Conservation (phyloP, 2,888 invertebrate genomes). For the Parapristionchus giblindavisi region DNA sequence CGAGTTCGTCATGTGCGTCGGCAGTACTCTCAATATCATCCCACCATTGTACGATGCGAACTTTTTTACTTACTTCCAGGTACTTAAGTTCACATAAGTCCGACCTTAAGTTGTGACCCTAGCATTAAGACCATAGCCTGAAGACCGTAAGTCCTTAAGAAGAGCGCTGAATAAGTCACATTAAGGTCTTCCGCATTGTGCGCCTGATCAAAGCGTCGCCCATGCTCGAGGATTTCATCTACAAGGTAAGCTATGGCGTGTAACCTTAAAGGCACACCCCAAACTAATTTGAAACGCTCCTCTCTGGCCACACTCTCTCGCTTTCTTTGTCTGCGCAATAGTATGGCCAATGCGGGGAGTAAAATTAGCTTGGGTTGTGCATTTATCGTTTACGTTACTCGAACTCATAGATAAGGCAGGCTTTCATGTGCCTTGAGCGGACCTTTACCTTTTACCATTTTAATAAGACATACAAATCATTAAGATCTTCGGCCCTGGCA, state of each 20-base stretch:
- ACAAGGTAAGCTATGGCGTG: slow-evolving; percentile 72
- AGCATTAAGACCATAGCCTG: too few species aligned
- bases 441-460: neutral
- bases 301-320: too few species aligned
- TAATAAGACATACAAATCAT: slow-evolving; percentile 71
- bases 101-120: too few species aligned
- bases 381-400: too few species aligned
- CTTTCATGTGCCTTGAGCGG: too few species aligned
- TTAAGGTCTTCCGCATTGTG: slow-evolving; percentile 88
- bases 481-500: slow-evolving; percentile 82
- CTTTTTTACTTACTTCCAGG: slow-evolving; percentile 87
- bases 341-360: too few species aligned
- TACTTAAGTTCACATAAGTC: slow-evolving; percentile 21
- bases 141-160: too few species aligned
- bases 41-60: slow-evolving; percentile 87
- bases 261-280: too few species aligned
- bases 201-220: slow-evolving; percentile 97
- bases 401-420: too few species aligned
- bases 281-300: too few species aligned
- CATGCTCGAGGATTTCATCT: slow-evolving; percentile 91
- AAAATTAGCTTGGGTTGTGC: too few species aligned
- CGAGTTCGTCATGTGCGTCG: slow-evolving; percentile 89
- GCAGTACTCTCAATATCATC: slow-evolving; percentile 89
- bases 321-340: too few species aligned
- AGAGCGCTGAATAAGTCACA: neutral